Percentiles rank a stretch among this genome's conserved stretches.
Conservation (phyloP, 2,797 vertebrate genomes). For the Myoxocephalus aenaeus region DNA sequence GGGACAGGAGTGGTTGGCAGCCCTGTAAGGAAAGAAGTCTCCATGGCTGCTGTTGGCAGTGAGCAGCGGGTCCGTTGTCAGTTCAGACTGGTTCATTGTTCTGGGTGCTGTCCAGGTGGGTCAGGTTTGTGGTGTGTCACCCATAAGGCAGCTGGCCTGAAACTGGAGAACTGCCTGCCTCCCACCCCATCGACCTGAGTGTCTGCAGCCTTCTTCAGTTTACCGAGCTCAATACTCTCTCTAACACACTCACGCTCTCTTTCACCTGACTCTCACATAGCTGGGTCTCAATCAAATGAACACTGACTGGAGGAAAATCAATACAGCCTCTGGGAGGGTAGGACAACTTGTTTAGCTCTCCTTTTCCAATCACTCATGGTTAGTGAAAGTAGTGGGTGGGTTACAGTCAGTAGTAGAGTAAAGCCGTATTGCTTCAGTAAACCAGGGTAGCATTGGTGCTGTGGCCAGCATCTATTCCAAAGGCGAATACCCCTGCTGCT, state of each 20-base stretch:
- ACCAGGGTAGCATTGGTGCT: slow-evolving; percentile 43
- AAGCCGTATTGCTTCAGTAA: slow-evolving; percentile 55
- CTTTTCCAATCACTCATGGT: slow-evolving; percentile 79
- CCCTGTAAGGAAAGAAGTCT: slow-evolving; percentile 76
- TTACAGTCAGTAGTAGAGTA: slow-evolving; percentile 43
- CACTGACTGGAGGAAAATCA: slow-evolving; percentile 80
- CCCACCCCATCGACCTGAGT: slow-evolving; percentile 32
- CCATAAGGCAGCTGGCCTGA: slow-evolving; percentile 64
- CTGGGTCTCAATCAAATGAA: slow-evolving; percentile 85
- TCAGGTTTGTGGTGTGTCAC: slow-evolving; percentile 61
- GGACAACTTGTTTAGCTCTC: slow-evolving; percentile 62
- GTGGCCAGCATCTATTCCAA: slow-evolving; percentile 44
- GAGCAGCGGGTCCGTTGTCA: slow-evolving; percentile 83
- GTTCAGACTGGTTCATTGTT: slow-evolving; percentile 93
- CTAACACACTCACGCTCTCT: slow-evolving; percentile 74
- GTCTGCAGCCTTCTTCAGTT: slow-evolving; percentile 67
- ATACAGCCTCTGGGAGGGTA: slow-evolving; percentile 67
- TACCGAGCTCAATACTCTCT: slow-evolving; percentile 71
- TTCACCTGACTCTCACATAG: slow-evolving; percentile 82
- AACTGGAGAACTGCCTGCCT: slow-evolving; percentile 62
- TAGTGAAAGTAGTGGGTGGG: slow-evolving; percentile 60
- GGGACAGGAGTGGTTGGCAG: slow-evolving; percentile 93
- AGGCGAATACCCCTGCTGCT: slow-evolving; percentile 68
- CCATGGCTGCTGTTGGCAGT: slow-evolving; percentile 85
- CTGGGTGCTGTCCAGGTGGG: slow-evolving; percentile 69